A percentile compares a stretch with the other conserved stretches of the same genome.
phyloP scores from a whole-genome alignment of 2,113 vertebrate genomes.

The Sorex araneus region DNA sequence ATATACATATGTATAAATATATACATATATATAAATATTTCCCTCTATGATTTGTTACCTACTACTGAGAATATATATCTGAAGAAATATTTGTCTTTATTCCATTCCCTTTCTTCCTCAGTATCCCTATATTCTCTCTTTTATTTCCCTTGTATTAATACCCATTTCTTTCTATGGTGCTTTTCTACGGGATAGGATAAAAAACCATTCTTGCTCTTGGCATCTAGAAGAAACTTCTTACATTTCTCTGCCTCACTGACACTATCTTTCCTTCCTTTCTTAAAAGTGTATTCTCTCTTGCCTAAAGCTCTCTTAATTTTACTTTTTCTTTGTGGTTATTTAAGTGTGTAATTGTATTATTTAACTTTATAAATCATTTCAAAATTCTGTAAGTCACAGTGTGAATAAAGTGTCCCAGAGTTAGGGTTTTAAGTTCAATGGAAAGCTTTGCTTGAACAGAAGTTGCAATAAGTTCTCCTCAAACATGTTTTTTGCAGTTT shows the following conservation, averaged over 20 bases:
- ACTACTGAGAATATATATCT: slow-evolving; percentile 59
- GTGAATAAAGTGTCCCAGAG: slow-evolving; percentile 63
- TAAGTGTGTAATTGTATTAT: slow-evolving; percentile 82
- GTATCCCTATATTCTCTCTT: background rate
- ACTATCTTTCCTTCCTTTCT: slow-evolving; percentile 74
- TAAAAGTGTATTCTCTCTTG: slow-evolving; percentile 73
- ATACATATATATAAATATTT: too few relatives aligned
- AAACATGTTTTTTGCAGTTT: background rate
- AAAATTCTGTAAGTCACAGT: slow-evolving; percentile 67
- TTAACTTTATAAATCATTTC: slow-evolving; percentile 83
- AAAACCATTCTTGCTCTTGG: slow-evolving; percentile 73
- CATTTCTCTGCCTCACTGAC: slow-evolving; percentile 75
- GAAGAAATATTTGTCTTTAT: slow-evolving; percentile 48
- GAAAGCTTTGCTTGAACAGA: slow-evolving; percentile 66
- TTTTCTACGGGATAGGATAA: slow-evolving; percentile 65
- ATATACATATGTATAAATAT: too few relatives aligned
- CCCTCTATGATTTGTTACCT: too few relatives aligned
- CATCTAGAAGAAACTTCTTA: slow-evolving; percentile 79
- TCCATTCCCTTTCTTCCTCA: slow-evolving; percentile 8
- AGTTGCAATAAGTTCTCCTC: slow-evolving; percentile 35
- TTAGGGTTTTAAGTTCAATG: slow-evolving; percentile 35
- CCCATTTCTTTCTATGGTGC: background rate
- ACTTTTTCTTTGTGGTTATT: slow-evolving; percentile 81
- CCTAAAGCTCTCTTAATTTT: slow-evolving; percentile 82
- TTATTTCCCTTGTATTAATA: slow-evolving; percentile 59